Base-by-base conservation (phyloP, 2,888 invertebrate species). In the Clistopyga incitator region DNA sequence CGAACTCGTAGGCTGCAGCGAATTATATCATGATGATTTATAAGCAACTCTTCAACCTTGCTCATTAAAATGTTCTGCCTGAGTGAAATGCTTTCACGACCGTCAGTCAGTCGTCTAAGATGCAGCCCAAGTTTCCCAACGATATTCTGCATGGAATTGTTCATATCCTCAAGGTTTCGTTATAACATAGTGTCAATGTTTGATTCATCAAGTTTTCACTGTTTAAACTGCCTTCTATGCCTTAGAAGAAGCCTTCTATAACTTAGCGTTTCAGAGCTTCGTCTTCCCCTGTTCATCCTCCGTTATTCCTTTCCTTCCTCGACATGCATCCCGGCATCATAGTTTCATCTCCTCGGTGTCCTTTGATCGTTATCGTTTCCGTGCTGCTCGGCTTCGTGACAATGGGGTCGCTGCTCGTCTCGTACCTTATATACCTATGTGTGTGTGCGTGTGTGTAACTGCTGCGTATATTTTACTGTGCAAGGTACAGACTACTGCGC, bases 361-460 rank as follows among this genome's bases (percentile, higher is more conserved):
- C 76, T 76, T 65, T 65, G 81, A 77, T 81, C 81, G 76, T 81
- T 76, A 81, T 76, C 76, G 65, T 71, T 70, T 76, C 70, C 65
- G 45, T 29, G 70, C 54, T 67, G 50, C 56, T 42, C 45, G 34
- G 23, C 42, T 70, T 64, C 56, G 38, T 59, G 77, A 81, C 81
- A 81, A 81, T 81, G 59, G 77, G 52, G 34, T 68, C 68, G 68
- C 70, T 34, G 38, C 71, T 72, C 71, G 38, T 65, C 42, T 23
- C 67, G 47, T 23, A n/a, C 29, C 61, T 38, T n/a, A 67, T 8
- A 67, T 25, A 47, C 25, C 25, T 47, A 47, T 38, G 11, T 42
- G 18, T 64, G 13, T 42, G 11, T n/a, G 20, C 42, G 13, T 42
- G 8, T n/a, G 42, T 42, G 20, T 64, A 23, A 23, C n/a, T 61